Conservation (phyloP, 1,140 invertebrate species). For the Brachionus plicatilis region DNA sequence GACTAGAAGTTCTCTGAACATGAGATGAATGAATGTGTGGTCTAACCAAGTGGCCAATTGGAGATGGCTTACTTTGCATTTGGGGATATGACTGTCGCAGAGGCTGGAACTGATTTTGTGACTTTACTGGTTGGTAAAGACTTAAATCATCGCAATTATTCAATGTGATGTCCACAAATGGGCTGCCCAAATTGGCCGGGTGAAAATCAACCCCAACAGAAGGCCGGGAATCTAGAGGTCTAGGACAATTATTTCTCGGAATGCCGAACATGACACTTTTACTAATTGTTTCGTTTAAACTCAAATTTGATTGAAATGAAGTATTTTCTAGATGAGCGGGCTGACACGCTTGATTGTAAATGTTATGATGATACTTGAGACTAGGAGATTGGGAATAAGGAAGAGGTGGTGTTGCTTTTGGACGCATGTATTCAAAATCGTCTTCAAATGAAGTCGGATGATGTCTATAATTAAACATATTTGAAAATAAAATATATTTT, state of each 20-base stretch:
- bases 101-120: background rate
- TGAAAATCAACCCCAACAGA: background rate
- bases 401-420: background rate
- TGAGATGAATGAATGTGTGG: background rate
- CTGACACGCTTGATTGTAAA: background rate
- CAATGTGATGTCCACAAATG: slow-evolving; percentile 6
- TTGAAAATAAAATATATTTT: background rate
- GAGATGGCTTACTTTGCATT: background rate
- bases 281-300: background rate
- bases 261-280: slow-evolving; percentile 34
- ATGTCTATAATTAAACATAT: background rate
- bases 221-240: background rate
- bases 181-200: background rate
- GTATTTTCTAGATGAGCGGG: background rate
- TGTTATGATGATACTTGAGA: background rate
- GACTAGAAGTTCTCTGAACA: background rate
- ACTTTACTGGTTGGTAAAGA: background rate
- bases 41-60: background rate
- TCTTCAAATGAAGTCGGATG: background rate
- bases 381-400: background rate
- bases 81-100: background rate
- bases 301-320: background rate
- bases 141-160: slow-evolving; percentile 18
- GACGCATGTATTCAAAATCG: background rate
- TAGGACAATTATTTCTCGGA: background rate